phyloP scores from a whole-genome alignment of 2,113 vertebrate genomes.

The Rhinolophus sinicus region DNA sequence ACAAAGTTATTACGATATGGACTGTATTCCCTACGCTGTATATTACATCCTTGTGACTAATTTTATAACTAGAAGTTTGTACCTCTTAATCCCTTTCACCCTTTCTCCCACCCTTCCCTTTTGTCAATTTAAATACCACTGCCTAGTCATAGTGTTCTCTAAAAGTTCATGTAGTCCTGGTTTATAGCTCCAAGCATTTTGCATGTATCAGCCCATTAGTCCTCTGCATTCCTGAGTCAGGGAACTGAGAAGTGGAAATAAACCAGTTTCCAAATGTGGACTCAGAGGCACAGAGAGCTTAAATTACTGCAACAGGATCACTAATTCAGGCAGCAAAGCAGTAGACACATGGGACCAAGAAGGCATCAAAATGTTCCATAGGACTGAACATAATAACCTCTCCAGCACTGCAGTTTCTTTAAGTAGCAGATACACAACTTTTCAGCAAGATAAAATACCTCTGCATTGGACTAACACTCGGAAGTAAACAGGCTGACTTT shows the following conservation, averaged over 20 bases:
- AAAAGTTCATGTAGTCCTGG: constrained; percentile 27
- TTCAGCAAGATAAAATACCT: not conserved
- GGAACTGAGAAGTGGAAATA: constrained; percentile 42
- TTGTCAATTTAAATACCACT: not conserved
- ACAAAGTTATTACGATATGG: not conserved
- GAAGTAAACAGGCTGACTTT: not conserved
- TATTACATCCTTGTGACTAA: not conserved
- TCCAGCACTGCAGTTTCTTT: not conserved
- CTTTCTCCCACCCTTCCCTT: not conserved
- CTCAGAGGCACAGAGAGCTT: not conserved
- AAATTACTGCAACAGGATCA: not conserved
- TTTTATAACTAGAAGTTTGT: not conserved
- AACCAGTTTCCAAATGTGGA: constrained; percentile 32
- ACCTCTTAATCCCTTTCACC: not conserved
- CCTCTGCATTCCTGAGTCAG: constrained; percentile 40
- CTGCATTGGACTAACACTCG: fast-evolving
- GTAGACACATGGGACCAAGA: not conserved
- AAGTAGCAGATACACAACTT: not conserved
- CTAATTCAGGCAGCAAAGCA: not conserved
- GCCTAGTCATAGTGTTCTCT: not conserved
- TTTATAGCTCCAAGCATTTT: constrained; percentile 16
- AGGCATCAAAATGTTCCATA: not conserved
- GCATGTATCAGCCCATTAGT: not conserved
- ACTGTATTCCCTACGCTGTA: not conserved
- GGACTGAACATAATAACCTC: not conserved